Base-by-base conservation (phyloP, 2,888 invertebrate species). In the Boloria euphrosyne region DNA sequence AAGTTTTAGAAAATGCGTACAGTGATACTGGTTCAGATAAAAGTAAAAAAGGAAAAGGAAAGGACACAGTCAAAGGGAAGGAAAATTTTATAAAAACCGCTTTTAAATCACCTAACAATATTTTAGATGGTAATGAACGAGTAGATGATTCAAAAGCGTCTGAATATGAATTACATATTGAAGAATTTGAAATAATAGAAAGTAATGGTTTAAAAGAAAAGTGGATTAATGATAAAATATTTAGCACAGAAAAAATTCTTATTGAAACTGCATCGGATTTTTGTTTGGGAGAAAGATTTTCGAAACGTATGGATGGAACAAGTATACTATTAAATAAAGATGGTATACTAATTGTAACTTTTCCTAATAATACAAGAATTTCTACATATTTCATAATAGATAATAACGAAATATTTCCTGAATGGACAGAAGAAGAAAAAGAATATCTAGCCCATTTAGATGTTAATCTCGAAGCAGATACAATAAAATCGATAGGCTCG, bases 261-360 rank as follows among this genome's bases (percentile, higher is more conserved):
- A 81, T 86, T 58, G 82, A 85, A 65, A 89, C 87, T 14, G 89
- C 89, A n/a, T 87, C 87, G 14, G 90, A 92, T 76, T 89, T 80
- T 76, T 84, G 82, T 68, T 70, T 85, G 54, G 87, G 86, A 13
- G 91, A 92, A 79, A 75, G 90, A 68, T 90, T 86, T 78, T 85
- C 89, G 5, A 86, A 84, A 44, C 82, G 91, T 18, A 86, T 86
- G 82, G 92, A 90, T 76, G 92, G 91, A 5, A 90, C 88, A 6
- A 80, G 79, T 73, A 79, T 77, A 59, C 76, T 92, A 50, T 71
- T 89, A n/a, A 90, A 89, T 76, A 86, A 86, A 75, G 83, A 90
- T 71, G 91, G 92, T 13, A 67, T 85, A 67, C 83, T 84, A 53
- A 71, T 87, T 6, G 84, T 86, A 13, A 87, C 89, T 38, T 92